phyloP scores from a whole-genome alignment of 2,888 invertebrate genomes.

The Drosophila basisetae region DNA sequence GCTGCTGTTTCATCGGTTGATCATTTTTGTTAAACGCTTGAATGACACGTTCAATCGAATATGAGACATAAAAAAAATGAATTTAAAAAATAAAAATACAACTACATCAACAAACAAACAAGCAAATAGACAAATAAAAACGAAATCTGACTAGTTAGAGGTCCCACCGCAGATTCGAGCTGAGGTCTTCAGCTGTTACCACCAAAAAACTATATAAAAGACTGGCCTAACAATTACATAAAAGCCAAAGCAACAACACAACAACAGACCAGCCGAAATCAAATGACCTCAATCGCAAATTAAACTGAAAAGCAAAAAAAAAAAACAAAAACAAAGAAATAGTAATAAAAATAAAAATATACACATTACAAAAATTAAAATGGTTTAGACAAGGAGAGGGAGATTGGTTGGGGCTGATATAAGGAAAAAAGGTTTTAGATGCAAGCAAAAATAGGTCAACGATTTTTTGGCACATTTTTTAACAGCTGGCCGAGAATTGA shows the following conservation, averaged over 20 bases:
- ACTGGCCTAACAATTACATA: constrained; percentile 62
- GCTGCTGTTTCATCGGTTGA: constrained; percentile 38
- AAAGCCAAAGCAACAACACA: constrained; percentile 37
- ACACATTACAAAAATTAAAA: background rate
- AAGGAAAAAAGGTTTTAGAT: background rate
- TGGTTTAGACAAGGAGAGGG: constrained; percentile 7
- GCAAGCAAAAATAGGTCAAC: constrained; percentile 38
- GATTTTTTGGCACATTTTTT: constrained; percentile 25
- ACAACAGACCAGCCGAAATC: constrained; percentile 57
- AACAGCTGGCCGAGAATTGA: constrained; percentile 19
- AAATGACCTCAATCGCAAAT: constrained; percentile 77
- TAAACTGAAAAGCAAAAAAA: constrained; percentile 59
- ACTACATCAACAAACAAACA: background rate
- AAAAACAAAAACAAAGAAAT: constrained; percentile 31
- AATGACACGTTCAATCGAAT: constrained; percentile 79
- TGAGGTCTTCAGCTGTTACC: constrained; percentile 43
- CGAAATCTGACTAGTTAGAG: constrained; percentile 52
- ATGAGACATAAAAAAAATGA: constrained; percentile 48
- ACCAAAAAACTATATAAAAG: constrained; percentile 6
- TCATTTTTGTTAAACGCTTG: constrained; percentile 62
- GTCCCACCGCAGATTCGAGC: constrained; percentile 27
- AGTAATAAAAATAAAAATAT: constrained; percentile 27
- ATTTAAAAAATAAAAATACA: constrained; percentile 16
- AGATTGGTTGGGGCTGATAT: background rate
- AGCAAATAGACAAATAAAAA: constrained; percentile 43